phyloP scores from a whole-genome alignment of 2,113 vertebrate genomes.

The Tamias sibiricus region DNA sequence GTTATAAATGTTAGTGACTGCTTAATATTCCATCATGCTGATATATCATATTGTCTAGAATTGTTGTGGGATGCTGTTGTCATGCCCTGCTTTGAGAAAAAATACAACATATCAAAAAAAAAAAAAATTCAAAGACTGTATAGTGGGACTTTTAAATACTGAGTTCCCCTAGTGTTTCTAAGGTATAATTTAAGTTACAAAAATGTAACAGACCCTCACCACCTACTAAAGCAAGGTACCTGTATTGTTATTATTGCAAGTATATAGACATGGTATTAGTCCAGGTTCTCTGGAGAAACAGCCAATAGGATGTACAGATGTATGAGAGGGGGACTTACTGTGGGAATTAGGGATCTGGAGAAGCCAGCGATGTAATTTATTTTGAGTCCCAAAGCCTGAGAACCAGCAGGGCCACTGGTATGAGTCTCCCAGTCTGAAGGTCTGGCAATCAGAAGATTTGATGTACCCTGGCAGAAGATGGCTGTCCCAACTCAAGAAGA shows the following conservation, averaged over 20 bases:
- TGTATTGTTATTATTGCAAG: not conserved
- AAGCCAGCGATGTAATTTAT: not conserved
- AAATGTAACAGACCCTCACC: not conserved
- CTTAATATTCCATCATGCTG: conserved; percentile 56
- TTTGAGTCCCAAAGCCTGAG: not conserved
- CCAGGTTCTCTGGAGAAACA: not conserved
- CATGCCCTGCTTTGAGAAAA: conserved; percentile 41
- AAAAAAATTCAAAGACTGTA: conserved; percentile 17
- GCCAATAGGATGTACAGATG: not conserved
- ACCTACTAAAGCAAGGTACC: not conserved
- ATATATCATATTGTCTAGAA: conserved; percentile 42
- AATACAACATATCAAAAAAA: conserved; percentile 28
- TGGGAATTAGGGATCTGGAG: not conserved
- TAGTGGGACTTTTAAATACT: conserved; percentile 19
- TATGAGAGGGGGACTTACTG: not conserved
- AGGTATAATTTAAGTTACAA: conserved; percentile 36
- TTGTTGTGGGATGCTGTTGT: conserved; percentile 12
- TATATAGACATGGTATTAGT: not conserved
- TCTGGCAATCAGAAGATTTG: not conserved
- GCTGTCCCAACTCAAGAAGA: not conserved
- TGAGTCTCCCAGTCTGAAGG: not conserved
- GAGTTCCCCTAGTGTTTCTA: not conserved
- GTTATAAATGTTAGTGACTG: conserved; percentile 65
- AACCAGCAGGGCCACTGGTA: not conserved
- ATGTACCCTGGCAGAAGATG: not conserved